Evolutionary conservation across 1,140 invertebrate species (phyloP), one percentile per base, ranked within the genome.

Genomic region (Drosophila arawakana): DNA sequence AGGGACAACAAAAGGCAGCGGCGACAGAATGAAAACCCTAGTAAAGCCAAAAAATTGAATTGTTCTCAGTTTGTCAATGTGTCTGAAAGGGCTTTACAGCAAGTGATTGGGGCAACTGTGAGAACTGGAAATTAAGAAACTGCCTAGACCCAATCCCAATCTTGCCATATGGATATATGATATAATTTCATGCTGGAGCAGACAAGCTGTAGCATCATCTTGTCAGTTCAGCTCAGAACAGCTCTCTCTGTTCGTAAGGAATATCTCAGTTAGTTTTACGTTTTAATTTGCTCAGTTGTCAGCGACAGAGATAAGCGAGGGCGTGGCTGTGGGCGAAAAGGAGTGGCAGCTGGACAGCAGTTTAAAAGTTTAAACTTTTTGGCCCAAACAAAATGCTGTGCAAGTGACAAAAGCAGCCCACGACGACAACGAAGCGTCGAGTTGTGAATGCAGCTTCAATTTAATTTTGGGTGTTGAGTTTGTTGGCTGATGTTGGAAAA

Each of bases 31-130:
- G 39, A 34, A 44, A 44, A 59, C 21, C 57, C 55, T 21, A 59
- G 59, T 49, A 50, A 76, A 76, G 55, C 60, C 54, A 65, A 71
- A 76, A 76, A 76, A 76, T 76, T 76, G 73, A 76, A 76, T 76
- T 76, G 73, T 76, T 76, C 68, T 72, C 73, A 72, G 69, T 72
- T 72, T 76, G 73, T 76, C 73, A 76, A 72, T 76, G 73, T 76
- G 73, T 76, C 68, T 72, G 61, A 60, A 71, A 76, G 61, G 49
- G 68, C 60, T 72, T 76, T 75, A 50, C 15, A 58, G 41, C 41
- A 57, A 52, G 46, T 49, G 35, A 41, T 15, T 18, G 37, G 39
- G 39, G 37, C 21, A 15, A 11, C 18, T 21, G 18, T 1, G 8
- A 9, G 18, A 7, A 52, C 8, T 25, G 47, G 21, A 52, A 15